Conservation (phyloP, 2,113 vertebrate species). For the Trogon surrucura region DNA sequence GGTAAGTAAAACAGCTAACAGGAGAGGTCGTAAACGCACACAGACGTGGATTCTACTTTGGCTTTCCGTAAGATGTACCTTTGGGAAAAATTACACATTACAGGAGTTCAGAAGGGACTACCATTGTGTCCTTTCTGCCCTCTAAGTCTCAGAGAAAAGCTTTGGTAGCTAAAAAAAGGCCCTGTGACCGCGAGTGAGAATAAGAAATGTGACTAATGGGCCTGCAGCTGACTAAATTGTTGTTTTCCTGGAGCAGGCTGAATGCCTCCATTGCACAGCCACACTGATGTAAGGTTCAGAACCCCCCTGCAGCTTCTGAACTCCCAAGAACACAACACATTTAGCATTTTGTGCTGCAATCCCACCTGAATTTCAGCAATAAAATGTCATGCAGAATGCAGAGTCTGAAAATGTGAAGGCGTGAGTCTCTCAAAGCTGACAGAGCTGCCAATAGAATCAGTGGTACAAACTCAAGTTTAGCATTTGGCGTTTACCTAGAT, state of each 20-base stretch:
- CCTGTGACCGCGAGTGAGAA: neutral
- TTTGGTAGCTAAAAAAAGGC: neutral
- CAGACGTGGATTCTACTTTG: neutral
- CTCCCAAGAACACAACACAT: slow-evolving; percentile 17
- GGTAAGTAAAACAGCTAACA: neutral
- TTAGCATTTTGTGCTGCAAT: neutral
- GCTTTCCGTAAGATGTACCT: neutral
- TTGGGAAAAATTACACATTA: neutral
- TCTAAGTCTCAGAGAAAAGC: neutral
- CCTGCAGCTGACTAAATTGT: neutral
- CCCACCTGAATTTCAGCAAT: neutral
- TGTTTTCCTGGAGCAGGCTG: neutral
- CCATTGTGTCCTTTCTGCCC: neutral
- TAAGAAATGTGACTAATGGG: neutral
- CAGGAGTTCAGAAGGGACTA: neutral
- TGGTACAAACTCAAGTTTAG: slow-evolving; percentile 15
- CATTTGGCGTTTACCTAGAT: slow-evolving; percentile 47
- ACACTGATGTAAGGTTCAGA: neutral
- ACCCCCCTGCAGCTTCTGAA: neutral
- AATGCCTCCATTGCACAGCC: neutral
- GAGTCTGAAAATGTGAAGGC: slow-evolving; percentile 5
- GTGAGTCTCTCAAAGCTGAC: slow-evolving; percentile 23
- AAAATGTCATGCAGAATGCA: slow-evolving; percentile 12
- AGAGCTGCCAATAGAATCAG: neutral
- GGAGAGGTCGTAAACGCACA: neutral